These are phyloP conservation scores for Liolophura sinensis DNA, from an alignment of 1,140 invertebrate species.

Conservation along the genomic window DNA sequence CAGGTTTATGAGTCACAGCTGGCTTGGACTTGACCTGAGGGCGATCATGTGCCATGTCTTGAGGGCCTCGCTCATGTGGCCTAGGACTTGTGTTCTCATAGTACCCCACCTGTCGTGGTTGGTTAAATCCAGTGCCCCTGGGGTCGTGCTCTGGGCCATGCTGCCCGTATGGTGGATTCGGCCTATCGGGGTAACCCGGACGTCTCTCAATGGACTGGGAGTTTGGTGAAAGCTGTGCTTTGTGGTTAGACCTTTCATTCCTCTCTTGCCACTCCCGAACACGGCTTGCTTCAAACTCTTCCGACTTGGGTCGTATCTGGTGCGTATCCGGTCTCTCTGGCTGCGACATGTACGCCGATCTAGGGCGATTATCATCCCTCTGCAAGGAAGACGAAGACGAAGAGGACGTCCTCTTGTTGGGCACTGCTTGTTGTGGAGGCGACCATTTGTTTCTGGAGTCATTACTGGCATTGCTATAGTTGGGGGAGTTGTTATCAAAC, in stretches of 20 bases:
- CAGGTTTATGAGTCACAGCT: conserved; percentile 36
- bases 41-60: background rate
- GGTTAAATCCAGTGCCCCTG: conserved; percentile 26
- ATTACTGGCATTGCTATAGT: conserved; percentile 2
- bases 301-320: conserved; percentile 42
- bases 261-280: conserved; percentile 42
- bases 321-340: background rate
- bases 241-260: conserved; percentile 19
- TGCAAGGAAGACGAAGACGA: background rate
- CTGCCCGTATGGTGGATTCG: conserved; percentile 8
- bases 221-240: conserved; percentile 12
- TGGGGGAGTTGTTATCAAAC: background rate
- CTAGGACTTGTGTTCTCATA: conserved; percentile 49
- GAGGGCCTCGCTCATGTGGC: conserved; percentile 14
- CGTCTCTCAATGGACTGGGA: conserved; percentile 18
- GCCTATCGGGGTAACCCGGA: conserved; percentile 2
- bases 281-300: conserved; percentile 40
- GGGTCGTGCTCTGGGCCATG: conserved; percentile 10
- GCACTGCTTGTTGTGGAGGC: background rate
- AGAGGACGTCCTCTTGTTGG: background rate
- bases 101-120: conserved; percentile 42
- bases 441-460: background rate
- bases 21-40: conserved; percentile 30
- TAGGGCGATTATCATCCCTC: background rate
- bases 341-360: background rate